A percentile compares a stretch with the other conserved stretches of the same genome.
Evolutionary conservation across 1,140 invertebrate species (phyloP).

Genomic region (Drosophila albomicans): DNA sequence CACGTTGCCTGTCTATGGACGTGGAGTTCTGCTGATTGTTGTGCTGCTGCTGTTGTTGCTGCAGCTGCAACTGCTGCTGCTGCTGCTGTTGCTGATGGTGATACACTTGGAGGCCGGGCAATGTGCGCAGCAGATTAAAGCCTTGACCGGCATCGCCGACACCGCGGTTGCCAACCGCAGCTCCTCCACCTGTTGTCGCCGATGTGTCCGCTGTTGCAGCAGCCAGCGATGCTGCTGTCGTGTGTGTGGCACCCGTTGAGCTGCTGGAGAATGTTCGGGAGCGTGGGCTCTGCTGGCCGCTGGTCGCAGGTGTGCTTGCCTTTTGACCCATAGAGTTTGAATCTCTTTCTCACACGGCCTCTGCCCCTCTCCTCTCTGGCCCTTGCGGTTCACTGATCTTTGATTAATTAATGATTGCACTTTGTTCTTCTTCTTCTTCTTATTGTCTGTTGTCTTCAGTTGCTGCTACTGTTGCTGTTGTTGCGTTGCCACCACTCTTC

Average conservation of each 20-base stretch:
- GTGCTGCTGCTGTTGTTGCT: no score
- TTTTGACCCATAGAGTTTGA: conserved; percentile 90
- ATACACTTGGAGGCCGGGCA: conserved; percentile 89
- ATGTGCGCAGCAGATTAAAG: conserved; percentile 90
- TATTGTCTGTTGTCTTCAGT: neutral
- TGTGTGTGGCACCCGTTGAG: conserved; percentile 88
- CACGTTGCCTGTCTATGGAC: conserved; percentile 89
- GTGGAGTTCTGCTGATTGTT: conserved; percentile 52
- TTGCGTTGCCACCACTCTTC: no score
- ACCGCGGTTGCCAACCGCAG: conserved; percentile 44
- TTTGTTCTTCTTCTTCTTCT: neutral
- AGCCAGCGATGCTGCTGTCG: conserved; percentile 64
- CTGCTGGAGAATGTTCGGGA: conserved; percentile 92
- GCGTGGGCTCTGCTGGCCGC: conserved; percentile 89
- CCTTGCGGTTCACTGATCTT: neutral
- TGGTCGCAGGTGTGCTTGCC: conserved; percentile 91
- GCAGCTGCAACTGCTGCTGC: no score
- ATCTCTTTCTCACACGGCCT: conserved; percentile 29
- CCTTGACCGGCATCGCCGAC: conserved; percentile 86
- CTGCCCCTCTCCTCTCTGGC: conserved; percentile 3
- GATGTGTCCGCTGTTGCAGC: conserved; percentile 84
- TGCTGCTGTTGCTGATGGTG: conserved; percentile 73
- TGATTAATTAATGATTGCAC: conserved; percentile 11
- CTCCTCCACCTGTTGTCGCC: conserved; percentile 10
- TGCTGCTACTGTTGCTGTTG: neutral